Evolutionary conservation across 2,888 invertebrate genomes (phyloP), one percentile per base, ranked within the genome.

Genomic region (Idaea dimidiata): DNA sequence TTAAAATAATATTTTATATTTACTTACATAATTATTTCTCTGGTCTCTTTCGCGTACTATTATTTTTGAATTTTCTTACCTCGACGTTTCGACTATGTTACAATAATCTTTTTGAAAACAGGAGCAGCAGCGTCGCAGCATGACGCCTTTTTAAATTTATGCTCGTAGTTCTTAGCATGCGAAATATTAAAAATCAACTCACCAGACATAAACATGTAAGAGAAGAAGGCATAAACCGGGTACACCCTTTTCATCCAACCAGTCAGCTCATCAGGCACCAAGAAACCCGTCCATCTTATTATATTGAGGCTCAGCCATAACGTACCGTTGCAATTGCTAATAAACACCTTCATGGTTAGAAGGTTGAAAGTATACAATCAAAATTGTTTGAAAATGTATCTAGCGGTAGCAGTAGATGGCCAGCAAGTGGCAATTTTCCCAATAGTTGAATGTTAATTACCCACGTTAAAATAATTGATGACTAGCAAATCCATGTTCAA

Each of bases 141-240:
- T n/a, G n/a, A n/a, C n/a, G n/a, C n/a, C n/a, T n/a, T n/a, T n/a
- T n/a, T n/a, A n/a, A n/a, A n/a, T n/a, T n/a, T n/a, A n/a, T n/a
- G n/a, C n/a, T n/a, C n/a, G n/a, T n/a, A n/a, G n/a, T n/a, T n/a
- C n/a, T n/a, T n/a, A n/a, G n/a, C n/a, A n/a, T n/a, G n/a, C n/a
- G n/a, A n/a, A n/a, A n/a, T n/a, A n/a, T n/a, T n/a, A n/a, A n/a
- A n/a, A n/a, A n/a, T 54, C 60, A 16, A 63, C 68, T 72, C 70
- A 80, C 80, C 80, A 10, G 63, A 71, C 16, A 72, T 7, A 59
- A 68, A 75, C 67, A 74, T 72, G 24, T 76, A 74, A 66, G 67
- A 72, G 14, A 64, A 67, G 16, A 74, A 63, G 17, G 71, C 68
- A 17, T 77, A 78, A 0, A 72, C 17, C 18, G 64, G 60, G 31